Evolutionary conservation across 2,113 vertebrate genomes (phyloP).

Genomic region (Empidonax alnorum): DNA sequence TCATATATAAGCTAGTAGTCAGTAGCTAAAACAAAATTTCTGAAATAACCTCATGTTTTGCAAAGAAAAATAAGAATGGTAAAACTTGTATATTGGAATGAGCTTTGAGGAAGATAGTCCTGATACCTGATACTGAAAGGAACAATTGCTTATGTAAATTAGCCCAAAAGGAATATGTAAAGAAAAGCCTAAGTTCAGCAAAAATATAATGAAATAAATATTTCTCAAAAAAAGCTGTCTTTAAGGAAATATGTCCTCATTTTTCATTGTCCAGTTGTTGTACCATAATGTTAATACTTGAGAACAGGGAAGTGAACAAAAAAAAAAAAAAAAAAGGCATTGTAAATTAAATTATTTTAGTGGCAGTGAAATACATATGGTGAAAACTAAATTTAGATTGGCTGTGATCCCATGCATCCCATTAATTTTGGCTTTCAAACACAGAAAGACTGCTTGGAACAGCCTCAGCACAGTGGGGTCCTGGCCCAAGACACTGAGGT

Average conservation of each 20-base stretch:
- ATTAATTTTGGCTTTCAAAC: constrained; percentile 35
- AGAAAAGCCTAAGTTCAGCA: not conserved
- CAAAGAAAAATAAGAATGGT: not conserved
- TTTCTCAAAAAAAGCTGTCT: not conserved
- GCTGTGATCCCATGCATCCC: not conserved
- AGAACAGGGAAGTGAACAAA: not conserved
- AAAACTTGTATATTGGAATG: not conserved
- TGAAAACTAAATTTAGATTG: constrained; percentile 41
- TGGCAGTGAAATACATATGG: not conserved
- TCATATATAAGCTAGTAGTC: not conserved
- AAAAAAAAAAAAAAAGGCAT: fast-evolving
- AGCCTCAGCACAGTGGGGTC: constrained; percentile 19
- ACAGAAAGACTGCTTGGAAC: not conserved
- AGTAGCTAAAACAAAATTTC: not conserved
- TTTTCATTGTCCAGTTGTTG: not conserved
- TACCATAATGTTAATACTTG: not conserved
- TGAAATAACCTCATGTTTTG: not conserved
- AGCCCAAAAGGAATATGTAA: not conserved
- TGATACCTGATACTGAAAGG: not conserved
- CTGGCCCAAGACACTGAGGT: not conserved
- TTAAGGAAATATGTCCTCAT: not conserved
- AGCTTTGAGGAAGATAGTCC: not conserved
- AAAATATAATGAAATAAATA: not conserved
- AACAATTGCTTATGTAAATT: not conserved
- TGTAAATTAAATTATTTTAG: not conserved